These are phyloP conservation scores for Smittia sp. DNA, from an alignment of 2,888 invertebrate genomes.

Conservation along the genomic window DNA sequence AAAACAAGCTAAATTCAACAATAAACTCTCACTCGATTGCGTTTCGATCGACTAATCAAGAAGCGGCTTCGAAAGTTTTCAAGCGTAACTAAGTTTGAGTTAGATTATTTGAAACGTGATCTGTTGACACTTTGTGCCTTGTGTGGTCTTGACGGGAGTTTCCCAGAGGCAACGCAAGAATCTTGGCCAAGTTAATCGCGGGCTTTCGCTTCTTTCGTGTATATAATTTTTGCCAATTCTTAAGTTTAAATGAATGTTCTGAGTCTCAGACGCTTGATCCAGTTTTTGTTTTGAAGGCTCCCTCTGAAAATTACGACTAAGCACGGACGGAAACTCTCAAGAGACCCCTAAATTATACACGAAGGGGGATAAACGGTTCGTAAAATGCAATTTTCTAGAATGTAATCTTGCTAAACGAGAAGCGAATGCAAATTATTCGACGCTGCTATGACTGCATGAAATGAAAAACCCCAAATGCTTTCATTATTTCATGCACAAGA, in stretches of 20 bases:
- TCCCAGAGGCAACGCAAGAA: not conserved
- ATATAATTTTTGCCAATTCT: not conserved
- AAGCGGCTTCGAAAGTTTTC: too few relatives aligned
- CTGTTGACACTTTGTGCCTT: not conserved
- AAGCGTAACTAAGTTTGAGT: too few relatives aligned
- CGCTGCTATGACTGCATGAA: too few relatives aligned
- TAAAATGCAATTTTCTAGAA: slow-evolving; percentile 37
- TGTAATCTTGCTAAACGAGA: slow-evolving; percentile 37
- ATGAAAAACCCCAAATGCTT: slow-evolving; percentile 35
- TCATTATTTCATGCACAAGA: slow-evolving; percentile 23
- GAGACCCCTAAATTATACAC: not conserved
- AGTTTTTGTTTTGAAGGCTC: not conserved
- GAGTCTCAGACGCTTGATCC: slow-evolving; percentile 21
- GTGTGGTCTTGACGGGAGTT: not conserved
- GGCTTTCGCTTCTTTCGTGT: not conserved
- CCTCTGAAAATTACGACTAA: slow-evolving; percentile 23
- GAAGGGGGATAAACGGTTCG: not conserved
- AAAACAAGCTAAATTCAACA: too few relatives aligned
- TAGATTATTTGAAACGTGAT: too few relatives aligned
- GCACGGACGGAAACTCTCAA: not conserved
- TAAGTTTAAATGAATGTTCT: not conserved
- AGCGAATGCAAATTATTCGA: slow-evolving; percentile 36
- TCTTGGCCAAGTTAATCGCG: not conserved
- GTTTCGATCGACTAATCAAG: too few relatives aligned
- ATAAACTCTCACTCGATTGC: too few relatives aligned